phyloP scores from a whole-genome alignment of 1,140 invertebrate species.

The Aleiodes sp. region DNA sequence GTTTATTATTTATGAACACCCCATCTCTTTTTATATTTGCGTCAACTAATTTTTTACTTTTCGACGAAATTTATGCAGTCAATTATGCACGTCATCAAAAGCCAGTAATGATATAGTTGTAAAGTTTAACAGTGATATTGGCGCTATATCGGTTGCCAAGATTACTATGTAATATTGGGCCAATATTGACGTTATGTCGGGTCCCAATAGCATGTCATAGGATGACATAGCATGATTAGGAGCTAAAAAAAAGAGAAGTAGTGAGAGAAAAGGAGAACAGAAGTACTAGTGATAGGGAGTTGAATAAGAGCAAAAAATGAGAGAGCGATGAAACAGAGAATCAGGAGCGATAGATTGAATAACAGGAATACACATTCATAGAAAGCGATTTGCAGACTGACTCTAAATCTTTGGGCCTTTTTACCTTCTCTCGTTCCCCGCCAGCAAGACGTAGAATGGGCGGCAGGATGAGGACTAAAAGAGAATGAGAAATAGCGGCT shows the following conservation, averaged over 20 bases:
- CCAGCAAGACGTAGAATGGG: constrained; percentile 36
- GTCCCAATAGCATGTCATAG: too few relatives aligned
- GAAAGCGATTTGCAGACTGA: constrained; percentile 54
- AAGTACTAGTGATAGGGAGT: constrained; percentile 23
- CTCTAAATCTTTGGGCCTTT: constrained; percentile 53
- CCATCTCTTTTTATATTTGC: too few relatives aligned
- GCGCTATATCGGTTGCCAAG: too few relatives aligned
- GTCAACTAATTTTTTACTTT: too few relatives aligned
- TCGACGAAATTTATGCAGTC: too few relatives aligned
- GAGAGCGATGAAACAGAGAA: constrained; percentile 5
- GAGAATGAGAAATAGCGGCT: not conserved
- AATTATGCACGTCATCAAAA: too few relatives aligned
- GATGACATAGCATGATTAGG: too few relatives aligned
- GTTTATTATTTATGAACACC: too few relatives aligned
- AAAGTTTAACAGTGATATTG: too few relatives aligned
- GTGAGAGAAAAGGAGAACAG: not conserved
- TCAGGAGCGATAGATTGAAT: constrained; percentile 17
- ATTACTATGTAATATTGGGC: too few relatives aligned
- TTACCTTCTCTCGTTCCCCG: constrained; percentile 45
- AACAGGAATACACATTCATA: constrained; percentile 51
- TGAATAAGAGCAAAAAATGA: constrained; percentile 1
- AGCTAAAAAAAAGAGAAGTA: not conserved
- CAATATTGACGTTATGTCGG: too few relatives aligned
- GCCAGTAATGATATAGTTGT: too few relatives aligned
- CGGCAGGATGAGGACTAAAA: not conserved